Base-by-base conservation (phyloP, 2,113 vertebrate species). In the Sorex araneus region DNA sequence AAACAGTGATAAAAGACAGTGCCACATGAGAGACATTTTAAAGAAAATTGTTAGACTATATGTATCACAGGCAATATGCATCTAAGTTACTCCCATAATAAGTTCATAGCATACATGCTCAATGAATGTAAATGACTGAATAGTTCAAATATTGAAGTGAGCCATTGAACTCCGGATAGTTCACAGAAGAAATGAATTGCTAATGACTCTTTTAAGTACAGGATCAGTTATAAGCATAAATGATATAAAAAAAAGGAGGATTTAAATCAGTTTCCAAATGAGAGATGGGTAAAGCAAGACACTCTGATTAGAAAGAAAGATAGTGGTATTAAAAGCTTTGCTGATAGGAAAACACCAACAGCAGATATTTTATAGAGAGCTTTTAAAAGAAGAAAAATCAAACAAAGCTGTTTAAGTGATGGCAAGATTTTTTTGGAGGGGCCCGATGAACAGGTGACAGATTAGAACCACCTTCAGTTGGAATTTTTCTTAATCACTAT, bases 401-500 rank as follows among this genome's bases (percentile, higher is more conserved):
- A 50, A 12, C 0, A 75, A 73, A 43, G 5, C 25, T 90, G 16
- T 80, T 43, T 80, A 57, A 77, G 5, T 8, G 27, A 6, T 90
- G 18, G 40, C 50, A 87, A 63, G 10, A 67, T 77, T 84, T 92
- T 23, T 6, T n/a, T 71, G 21, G 23, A 11, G 4, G 4, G 40
- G 32, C n/a, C 6, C 16, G n/a, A 71, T 3, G 36, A 21, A 34
- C 66, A 83, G 83, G 15, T 19, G 19, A 30, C 64, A 40, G 30
- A 80, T 54, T 25, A 84, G 60, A 74, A 54, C 1, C 1, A 66
- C 63, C 15, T 9, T 1, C 28, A 73, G 70, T 11, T 15, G 0
- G 47, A 84, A 13, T 87, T 73, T 76, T 23, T 79, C 84, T n/a
- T 90, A n/a, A n/a, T n/a, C n/a, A n/a, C n/a, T n/a, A n/a, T n/a